Conservation (phyloP, 2,797 vertebrate genomes). For the Leptodactylus fallax region DNA sequence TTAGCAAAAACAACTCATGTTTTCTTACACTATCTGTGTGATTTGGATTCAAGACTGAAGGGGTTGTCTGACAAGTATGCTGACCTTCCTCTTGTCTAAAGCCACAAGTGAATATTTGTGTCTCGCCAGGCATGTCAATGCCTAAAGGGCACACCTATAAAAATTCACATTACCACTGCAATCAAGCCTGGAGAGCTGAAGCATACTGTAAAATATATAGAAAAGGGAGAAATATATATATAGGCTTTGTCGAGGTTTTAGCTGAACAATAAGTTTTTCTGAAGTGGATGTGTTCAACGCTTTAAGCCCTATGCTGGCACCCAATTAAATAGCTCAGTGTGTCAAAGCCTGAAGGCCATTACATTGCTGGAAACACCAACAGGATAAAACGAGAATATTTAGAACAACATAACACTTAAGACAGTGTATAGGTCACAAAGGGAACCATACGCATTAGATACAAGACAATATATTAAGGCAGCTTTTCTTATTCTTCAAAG, state of each 20-base stretch:
- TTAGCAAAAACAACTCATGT: constrained; percentile 53
- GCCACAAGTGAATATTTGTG: constrained; percentile 57
- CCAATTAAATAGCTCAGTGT: constrained; percentile 47
- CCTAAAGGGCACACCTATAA: constrained; percentile 52
- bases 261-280: constrained; percentile 31
- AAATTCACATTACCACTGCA: constrained; percentile 49
- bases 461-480: not conserved
- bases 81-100: constrained; percentile 60
- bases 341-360: constrained; percentile 25
- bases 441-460: not conserved
- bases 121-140: constrained; percentile 46
- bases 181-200: constrained; percentile 25
- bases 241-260: constrained; percentile 28
- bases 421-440: not conserved
- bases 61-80: constrained; percentile 55
- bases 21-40: constrained; percentile 51
- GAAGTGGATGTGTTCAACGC: constrained; percentile 5
- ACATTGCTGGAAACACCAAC: not conserved
- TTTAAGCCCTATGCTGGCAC: constrained; percentile 43
- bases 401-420: not conserved
- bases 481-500: not conserved
- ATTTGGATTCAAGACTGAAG: constrained; percentile 61
- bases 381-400: not conserved
- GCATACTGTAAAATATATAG: not conserved
- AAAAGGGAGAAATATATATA: constrained; percentile 2